Evolutionary conservation across 2,888 invertebrate species (phyloP).

Genomic region (Agriopis leucophaearia): DNA sequence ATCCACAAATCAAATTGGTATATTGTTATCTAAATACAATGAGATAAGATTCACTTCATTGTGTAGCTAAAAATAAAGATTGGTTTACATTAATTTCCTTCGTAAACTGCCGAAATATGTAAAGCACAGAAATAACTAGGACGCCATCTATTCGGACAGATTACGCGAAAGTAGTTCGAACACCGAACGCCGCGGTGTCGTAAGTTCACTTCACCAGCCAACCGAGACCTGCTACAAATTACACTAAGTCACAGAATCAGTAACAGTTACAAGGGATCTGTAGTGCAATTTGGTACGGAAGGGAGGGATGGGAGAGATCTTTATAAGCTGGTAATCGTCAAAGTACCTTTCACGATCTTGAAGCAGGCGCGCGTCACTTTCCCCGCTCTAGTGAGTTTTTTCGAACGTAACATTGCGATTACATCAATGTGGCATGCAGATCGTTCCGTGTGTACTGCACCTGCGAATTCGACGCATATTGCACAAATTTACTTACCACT

Average conservation of each 20-base stretch:
- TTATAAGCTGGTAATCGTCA: slow-evolving; percentile 65
- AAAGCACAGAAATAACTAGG: slow-evolving; percentile 62
- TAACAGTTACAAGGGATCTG: neutral
- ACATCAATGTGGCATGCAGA: slow-evolving; percentile 82
- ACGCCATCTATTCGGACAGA: slow-evolving; percentile 75
- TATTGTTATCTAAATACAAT: too few species aligned
- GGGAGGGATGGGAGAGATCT: slow-evolving; percentile 65
- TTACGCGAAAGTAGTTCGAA: slow-evolving; percentile 86
- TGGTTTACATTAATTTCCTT: slow-evolving; percentile 2
- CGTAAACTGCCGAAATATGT: slow-evolving; percentile 18
- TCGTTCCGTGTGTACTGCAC: slow-evolving; percentile 74
- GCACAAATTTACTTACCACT: too few species aligned
- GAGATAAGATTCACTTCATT: neutral
- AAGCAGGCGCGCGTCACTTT: slow-evolving; percentile 82
- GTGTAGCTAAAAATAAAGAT: neutral
- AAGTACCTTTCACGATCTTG: slow-evolving; percentile 85
- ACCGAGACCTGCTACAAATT: slow-evolving; percentile 67
- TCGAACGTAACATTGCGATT: slow-evolving; percentile 81
- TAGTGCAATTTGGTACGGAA: slow-evolving; percentile 42
- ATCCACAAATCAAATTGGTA: too few species aligned
- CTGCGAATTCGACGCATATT: slow-evolving; percentile 57
- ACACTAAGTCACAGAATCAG: slow-evolving; percentile 2
- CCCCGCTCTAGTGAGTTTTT: slow-evolving; percentile 83
- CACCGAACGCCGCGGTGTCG: slow-evolving; percentile 78
- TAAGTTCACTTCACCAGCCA: slow-evolving; percentile 71